Conservation (phyloP, 2,797 vertebrate species). For the Graptemys geographica region DNA sequence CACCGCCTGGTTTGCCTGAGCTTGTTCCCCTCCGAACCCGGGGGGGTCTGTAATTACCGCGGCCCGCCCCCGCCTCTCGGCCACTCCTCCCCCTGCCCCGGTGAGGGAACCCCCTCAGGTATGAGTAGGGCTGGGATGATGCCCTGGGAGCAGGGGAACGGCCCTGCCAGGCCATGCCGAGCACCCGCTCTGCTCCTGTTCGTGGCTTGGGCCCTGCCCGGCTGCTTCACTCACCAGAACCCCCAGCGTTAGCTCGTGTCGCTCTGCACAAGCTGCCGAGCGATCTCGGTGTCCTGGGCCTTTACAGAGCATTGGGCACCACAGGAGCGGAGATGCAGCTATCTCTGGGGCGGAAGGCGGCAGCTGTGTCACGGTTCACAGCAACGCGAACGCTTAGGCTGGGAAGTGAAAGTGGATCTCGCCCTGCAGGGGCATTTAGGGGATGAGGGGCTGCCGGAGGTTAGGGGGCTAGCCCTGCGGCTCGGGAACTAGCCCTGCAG, state of each 20-base stretch:
- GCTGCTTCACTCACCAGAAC: background rate
- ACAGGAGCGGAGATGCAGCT: background rate
- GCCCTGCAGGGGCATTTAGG: background rate
- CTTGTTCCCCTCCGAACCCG: conserved; percentile 72
- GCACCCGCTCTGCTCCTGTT: background rate
- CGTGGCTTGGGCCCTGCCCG: background rate
- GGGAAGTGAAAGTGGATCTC: background rate
- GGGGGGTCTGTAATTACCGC: conserved; percentile 65
- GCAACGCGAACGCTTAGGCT: background rate
- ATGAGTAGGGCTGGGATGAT: background rate
- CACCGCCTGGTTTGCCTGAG: conserved; percentile 55
- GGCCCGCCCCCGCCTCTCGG: conserved; percentile 28
- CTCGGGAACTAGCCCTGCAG: too few relatives aligned
- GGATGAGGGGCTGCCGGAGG: background rate
- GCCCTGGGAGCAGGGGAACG: background rate
- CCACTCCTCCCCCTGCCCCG: background rate
- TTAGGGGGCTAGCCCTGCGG: too few relatives aligned
- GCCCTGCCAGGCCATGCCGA: background rate
- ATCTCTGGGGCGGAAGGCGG: background rate
- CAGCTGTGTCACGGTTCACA: background rate
- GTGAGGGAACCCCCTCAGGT: background rate
- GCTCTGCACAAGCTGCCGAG: too few relatives aligned
- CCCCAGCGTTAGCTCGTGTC: background rate
- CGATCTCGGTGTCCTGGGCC: background rate
- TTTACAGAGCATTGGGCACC: background rate